These are phyloP conservation scores for Piaya cayana DNA, from an alignment of 2,113 vertebrate genomes.

Conservation along the genomic window DNA sequence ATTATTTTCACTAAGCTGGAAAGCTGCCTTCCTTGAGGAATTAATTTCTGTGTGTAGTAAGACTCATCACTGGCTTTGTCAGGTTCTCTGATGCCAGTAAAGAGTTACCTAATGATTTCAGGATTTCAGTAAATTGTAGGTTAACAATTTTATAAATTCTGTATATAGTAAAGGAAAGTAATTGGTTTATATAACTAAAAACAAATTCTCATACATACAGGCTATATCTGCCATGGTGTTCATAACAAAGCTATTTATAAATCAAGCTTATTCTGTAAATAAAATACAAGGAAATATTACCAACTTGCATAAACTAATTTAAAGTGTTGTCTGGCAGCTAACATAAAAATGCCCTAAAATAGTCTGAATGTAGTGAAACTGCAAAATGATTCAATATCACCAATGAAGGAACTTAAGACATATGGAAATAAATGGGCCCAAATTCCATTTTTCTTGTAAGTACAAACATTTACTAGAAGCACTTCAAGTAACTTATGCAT, in stretches of 20 bases:
- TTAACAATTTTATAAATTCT: not conserved
- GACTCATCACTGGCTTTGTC: not conserved
- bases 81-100: not conserved
- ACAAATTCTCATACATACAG: not conserved
- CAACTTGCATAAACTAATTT: not conserved
- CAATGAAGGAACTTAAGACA: not conserved
- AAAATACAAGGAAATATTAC: not conserved
- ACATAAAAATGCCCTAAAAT: not conserved
- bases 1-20: not conserved
- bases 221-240: not conserved
- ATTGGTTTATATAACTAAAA: not conserved
- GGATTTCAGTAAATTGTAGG: not conserved
- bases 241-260: not conserved
- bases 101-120: not conserved
- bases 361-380: not conserved
- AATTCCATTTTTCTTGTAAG: not conserved
- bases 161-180: not conserved
- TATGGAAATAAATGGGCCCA: not conserved
- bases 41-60: not conserved
- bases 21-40: not conserved
- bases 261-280: not conserved
- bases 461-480: not conserved
- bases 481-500: not conserved
- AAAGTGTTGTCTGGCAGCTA: not conserved
- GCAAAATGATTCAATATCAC: not conserved